phyloP scores from a whole-genome alignment of 1,140 invertebrate species.

The Drosophila baimaii region DNA sequence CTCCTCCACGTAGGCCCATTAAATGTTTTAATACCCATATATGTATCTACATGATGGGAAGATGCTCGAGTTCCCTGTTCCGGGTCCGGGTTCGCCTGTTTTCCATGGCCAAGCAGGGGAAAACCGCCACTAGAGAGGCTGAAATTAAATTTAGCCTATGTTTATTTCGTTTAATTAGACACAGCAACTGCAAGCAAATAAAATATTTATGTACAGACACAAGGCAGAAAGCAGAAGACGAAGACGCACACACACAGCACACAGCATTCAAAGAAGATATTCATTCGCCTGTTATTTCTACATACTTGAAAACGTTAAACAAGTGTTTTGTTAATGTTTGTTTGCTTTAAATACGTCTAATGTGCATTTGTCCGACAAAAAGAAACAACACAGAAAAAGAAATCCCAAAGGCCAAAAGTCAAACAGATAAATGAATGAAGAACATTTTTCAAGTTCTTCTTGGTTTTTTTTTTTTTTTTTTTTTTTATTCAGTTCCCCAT shows the following conservation, averaged over 20 bases:
- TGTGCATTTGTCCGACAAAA: slow-evolving; percentile 54
- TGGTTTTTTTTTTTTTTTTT: too few relatives aligned
- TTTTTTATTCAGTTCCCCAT: slow-evolving; percentile 15
- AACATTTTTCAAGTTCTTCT: slow-evolving; percentile 66
- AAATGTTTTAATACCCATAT: slow-evolving; percentile 27
- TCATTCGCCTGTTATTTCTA: slow-evolving; percentile 54
- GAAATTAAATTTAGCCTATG: slow-evolving; percentile 77
- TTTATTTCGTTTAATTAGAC: slow-evolving; percentile 81
- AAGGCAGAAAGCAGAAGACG: slow-evolving; percentile 19
- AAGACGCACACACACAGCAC: slow-evolving; percentile 26
- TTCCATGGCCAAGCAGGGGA: slow-evolving; percentile 42
- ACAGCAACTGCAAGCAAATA: slow-evolving; percentile 76
- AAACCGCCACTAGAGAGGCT: slow-evolving; percentile 62
- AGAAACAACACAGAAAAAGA: background rate
- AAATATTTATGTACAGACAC: slow-evolving; percentile 76
- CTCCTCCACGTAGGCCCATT: background rate
- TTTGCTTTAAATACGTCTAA: slow-evolving; percentile 75
- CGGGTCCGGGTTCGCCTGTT: slow-evolving; percentile 47
- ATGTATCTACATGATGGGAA: slow-evolving; percentile 23
- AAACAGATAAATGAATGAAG: slow-evolving; percentile 40
- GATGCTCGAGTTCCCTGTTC: slow-evolving; percentile 21
- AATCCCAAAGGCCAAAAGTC: slow-evolving; percentile 43
- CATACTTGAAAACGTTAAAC: slow-evolving; percentile 80
- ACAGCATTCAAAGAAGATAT: slow-evolving; percentile 15
- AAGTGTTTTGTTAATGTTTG: slow-evolving; percentile 82